Evolutionary conservation across 2,113 vertebrate species (phyloP).

Genomic region (Ceyx margarethae): DNA sequence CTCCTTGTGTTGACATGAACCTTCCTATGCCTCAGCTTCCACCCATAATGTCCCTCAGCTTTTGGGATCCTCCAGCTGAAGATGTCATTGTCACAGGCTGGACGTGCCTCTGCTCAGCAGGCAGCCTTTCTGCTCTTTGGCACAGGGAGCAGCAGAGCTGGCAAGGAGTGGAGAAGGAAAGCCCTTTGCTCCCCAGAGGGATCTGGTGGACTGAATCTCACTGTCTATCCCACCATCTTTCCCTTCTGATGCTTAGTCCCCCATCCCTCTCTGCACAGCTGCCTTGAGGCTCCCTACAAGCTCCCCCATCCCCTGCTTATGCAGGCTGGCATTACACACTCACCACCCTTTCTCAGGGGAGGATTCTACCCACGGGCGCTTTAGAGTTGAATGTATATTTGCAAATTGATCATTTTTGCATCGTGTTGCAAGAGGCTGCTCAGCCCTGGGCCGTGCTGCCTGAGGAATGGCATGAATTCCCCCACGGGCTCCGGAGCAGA

Average conservation of each 20-base stretch:
- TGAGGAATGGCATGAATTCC: constrained; percentile 14
- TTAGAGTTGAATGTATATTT: constrained; percentile 47
- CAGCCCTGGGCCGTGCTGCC: constrained; percentile 31
- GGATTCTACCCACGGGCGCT: background rate
- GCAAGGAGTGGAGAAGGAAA: background rate
- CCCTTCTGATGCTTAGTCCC: background rate
- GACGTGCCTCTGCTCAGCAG: background rate
- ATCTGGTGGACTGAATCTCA: background rate
- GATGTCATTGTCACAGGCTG: background rate
- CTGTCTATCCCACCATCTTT: background rate
- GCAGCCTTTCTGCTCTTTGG: background rate
- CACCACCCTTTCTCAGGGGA: background rate
- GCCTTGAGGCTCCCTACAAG: background rate
- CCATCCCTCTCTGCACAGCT: background rate
- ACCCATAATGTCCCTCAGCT: background rate
- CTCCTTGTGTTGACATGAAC: too few species aligned
- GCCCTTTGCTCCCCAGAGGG: background rate
- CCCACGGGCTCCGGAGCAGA: background rate
- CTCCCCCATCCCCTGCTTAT: background rate
- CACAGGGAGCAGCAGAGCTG: background rate
- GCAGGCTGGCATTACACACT: background rate
- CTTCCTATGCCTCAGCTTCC: too few species aligned
- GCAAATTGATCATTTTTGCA: constrained; percentile 52
- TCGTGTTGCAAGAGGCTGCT: background rate
- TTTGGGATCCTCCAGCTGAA: background rate